Conservation (phyloP, 2,888 invertebrate genomes). For the Pristionchus arcanus region DNA sequence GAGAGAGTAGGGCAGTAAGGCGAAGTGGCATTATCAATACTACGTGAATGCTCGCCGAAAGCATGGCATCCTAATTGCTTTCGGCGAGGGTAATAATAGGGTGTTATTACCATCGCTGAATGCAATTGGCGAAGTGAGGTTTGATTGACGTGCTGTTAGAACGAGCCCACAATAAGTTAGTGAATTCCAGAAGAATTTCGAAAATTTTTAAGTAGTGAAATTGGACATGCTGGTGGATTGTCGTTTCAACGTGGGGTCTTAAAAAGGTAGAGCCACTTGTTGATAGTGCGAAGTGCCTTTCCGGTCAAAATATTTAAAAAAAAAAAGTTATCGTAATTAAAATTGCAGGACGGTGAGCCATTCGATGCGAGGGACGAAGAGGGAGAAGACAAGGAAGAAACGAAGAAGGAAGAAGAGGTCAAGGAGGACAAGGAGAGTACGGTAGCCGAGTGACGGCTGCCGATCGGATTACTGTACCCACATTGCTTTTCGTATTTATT, state of each 20-base stretch:
- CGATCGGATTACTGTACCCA: background rate
- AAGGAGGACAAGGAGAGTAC: background rate
- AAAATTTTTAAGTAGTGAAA: background rate
- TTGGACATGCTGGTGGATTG: background rate
- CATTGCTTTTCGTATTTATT: background rate
- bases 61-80: no score
- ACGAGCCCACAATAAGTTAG: no score
- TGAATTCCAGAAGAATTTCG: no score
- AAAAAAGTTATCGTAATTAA: background rate
- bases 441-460: background rate
- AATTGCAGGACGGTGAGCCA: constrained; percentile 20
- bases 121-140: no score
- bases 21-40: no score
- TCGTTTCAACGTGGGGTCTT: background rate
- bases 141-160: no score
- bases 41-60: no score
- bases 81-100: no score
- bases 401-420: background rate
- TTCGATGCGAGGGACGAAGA: constrained; percentile 48
- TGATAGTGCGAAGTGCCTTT: background rate
- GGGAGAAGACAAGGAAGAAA: constrained; percentile 23
- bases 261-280: background rate
- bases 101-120: no score
- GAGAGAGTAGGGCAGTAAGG: background rate
- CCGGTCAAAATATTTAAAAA: no score